Percentiles rank a stretch among this genome's conserved stretches.
Evolutionary conservation across 35 echinoderm and acorn worm genomes (phyloP).

Genomic region (Diadema setosum): DNA sequence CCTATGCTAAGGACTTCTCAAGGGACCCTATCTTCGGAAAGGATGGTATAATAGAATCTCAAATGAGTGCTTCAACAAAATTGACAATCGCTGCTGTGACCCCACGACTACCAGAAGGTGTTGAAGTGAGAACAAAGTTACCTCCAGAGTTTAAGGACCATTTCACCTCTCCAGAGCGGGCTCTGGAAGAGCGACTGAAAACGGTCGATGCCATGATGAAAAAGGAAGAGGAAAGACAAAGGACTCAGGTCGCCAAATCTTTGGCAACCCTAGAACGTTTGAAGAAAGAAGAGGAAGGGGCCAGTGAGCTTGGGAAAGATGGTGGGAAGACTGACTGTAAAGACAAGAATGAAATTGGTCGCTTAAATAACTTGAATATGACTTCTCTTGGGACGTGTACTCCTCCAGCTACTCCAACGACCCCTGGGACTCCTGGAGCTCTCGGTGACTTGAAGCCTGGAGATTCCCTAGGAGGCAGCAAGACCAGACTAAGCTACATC

Average conservation of each 20-base stretch:
- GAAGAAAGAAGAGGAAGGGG: conserved; percentile 23
- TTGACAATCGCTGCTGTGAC: not conserved
- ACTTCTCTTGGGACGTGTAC: not conserved
- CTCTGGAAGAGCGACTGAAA: not conserved
- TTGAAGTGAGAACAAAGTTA: not conserved
- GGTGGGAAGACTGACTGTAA: not conserved
- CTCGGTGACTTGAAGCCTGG: conserved; percentile 20
- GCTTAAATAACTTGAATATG: not conserved
- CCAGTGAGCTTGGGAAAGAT: not conserved
- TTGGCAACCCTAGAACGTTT: not conserved
- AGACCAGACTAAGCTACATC: conserved; percentile 1
- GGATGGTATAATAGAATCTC: not conserved
- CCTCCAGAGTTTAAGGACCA: conserved; percentile 9
- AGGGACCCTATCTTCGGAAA: conserved; percentile 5
- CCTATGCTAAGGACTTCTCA: conserved; percentile 10
- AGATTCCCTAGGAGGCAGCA: conserved; percentile 21
- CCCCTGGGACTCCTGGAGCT: conserved; percentile 72
- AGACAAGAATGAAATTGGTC: not conserved
- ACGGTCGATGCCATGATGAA: not conserved
- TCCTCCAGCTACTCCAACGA: conserved; percentile 59
- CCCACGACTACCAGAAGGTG: not conserved
- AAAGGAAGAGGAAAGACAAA: not conserved
- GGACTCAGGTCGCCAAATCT: not conserved
- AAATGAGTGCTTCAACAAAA: not conserved
- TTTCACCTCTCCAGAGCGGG: conserved; percentile 6